Base-by-base conservation (phyloP, 2,888 invertebrate species). In the Crematogaster levior region DNA sequence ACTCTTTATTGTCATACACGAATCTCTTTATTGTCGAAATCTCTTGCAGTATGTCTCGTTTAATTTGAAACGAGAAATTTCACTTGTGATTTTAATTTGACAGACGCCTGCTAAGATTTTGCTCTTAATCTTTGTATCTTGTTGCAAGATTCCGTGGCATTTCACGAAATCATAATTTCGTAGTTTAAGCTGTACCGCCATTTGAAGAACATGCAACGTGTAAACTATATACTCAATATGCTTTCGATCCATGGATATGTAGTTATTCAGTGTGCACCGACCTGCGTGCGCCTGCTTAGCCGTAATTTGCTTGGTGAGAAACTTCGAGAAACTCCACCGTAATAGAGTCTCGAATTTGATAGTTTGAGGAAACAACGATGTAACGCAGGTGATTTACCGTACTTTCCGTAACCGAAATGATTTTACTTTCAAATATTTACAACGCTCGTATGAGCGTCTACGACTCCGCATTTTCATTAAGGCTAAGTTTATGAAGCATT, bases 291-390 rank as follows among this genome's bases (percentile, higher is more conserved):
- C 24, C 24, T 75, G 81, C 61, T 86, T 66, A 82, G 27, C n/a
- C 37, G 46, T 82, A 75, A 82, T 82, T 43, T 37, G 74, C 48
- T 74, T 48, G 58, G 37, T 34, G 53, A n/a, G 66, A 56, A 77
- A 66, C 77, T 77, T 77, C 2, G 43, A 24, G 75, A 30, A 77
- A 77, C 80, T 86, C 53, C 58, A 46, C 61, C 58, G 12, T 70
- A 82, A 84, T 40, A 72, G 73, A 82, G 68, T 86, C 72, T 27
- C 40, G 24, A 86, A 84, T 80, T 68, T 82, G 72, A 74, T 82
- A 34, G 48, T 21, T 51, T 7, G 15, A 1, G 46, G 34, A n/a
- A 74, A 65, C 56, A 73, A 73, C 27, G 34, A 12, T 5, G 30
- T 46, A 53, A 15, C 34, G 27, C 24, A 18, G 2, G 15, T 46